A percentile compares a stretch with the other conserved stretches of the same genome.
Evolutionary conservation across 2,113 vertebrate species (phyloP).

Genomic region (Bostrychus sinensis): DNA sequence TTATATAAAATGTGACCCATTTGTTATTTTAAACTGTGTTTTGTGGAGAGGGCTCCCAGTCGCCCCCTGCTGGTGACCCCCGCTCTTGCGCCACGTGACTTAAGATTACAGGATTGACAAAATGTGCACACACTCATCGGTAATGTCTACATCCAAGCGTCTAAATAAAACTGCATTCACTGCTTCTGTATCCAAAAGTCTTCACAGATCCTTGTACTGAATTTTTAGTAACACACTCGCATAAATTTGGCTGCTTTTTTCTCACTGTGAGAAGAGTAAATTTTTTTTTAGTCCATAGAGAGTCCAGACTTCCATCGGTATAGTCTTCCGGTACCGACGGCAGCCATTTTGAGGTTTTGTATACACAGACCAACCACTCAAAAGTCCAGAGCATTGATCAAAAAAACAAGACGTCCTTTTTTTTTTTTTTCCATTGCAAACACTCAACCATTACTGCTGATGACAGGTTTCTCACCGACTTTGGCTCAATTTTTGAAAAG

Average conservation of each 20-base stretch:
- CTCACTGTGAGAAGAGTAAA: slow-evolving; percentile 34
- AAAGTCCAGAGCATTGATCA: slow-evolving; percentile 29
- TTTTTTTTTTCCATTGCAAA: slow-evolving; percentile 5
- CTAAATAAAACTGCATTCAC: slow-evolving; percentile 65
- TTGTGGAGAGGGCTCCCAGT: too few relatives aligned
- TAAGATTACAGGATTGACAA: slow-evolving; percentile 28
- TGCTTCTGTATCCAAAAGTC: slow-evolving; percentile 30
- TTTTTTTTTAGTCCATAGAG: slow-evolving; percentile 59
- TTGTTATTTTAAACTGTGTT: neutral
- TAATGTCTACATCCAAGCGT: slow-evolving; percentile 69
- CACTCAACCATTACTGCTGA: slow-evolving; percentile 23
- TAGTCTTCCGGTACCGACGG: slow-evolving; percentile 24
- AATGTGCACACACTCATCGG: slow-evolving; percentile 54
- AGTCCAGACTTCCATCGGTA: slow-evolving; percentile 42
- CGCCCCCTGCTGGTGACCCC: neutral
- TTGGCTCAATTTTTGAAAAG: neutral
- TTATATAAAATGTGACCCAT: too few relatives aligned
- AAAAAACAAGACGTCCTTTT: slow-evolving; percentile 27
- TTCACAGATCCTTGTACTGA: slow-evolving; percentile 18
- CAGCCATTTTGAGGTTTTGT: slow-evolving; percentile 59
- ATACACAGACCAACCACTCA: slow-evolving; percentile 32
- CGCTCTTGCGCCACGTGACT: neutral
- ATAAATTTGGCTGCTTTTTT: slow-evolving; percentile 52
- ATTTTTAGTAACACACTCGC: slow-evolving; percentile 30
- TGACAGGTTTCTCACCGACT: neutral